phyloP scores from a whole-genome alignment of 2,797 vertebrate genomes.

The Rhodeus uyekii region DNA sequence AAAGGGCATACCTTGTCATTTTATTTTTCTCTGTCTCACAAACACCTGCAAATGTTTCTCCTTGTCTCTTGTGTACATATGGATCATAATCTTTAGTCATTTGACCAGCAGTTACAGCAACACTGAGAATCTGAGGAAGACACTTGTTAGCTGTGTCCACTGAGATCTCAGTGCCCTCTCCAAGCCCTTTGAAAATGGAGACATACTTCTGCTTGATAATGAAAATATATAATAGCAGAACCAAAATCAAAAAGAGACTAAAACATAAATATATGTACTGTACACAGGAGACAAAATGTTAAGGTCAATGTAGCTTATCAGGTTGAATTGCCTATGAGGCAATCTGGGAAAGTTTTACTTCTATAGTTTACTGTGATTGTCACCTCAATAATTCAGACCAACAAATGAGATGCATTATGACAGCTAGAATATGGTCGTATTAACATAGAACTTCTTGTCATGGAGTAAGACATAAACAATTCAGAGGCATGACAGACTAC shows the following conservation, averaged over 20 bases:
- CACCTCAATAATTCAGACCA: too few relatives aligned
- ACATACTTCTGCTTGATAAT: background rate
- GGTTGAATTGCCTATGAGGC: too few relatives aligned
- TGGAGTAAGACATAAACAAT: too few relatives aligned
- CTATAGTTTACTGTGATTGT: too few relatives aligned
- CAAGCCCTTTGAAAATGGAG: background rate
- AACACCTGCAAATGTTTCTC: background rate
- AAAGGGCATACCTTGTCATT: background rate
- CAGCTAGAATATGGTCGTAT: too few relatives aligned
- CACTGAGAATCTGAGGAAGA: background rate
- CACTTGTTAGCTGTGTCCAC: background rate
- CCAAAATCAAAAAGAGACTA: background rate
- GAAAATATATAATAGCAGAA: background rate
- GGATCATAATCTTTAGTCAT: constrained; percentile 3
- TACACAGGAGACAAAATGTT: background rate
- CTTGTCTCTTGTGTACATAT: background rate
- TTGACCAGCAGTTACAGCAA: background rate
- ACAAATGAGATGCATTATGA: too few relatives aligned
- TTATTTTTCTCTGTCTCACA: background rate
- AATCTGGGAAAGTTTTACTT: too few relatives aligned
- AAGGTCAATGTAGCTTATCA: too few relatives aligned
- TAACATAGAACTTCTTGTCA: too few relatives aligned
- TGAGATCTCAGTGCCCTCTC: background rate
- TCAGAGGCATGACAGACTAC: too few relatives aligned
- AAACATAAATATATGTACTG: background rate